Evolutionary conservation across 2,888 invertebrate genomes (phyloP).

Genomic region (Agriopis marginaria): DNA sequence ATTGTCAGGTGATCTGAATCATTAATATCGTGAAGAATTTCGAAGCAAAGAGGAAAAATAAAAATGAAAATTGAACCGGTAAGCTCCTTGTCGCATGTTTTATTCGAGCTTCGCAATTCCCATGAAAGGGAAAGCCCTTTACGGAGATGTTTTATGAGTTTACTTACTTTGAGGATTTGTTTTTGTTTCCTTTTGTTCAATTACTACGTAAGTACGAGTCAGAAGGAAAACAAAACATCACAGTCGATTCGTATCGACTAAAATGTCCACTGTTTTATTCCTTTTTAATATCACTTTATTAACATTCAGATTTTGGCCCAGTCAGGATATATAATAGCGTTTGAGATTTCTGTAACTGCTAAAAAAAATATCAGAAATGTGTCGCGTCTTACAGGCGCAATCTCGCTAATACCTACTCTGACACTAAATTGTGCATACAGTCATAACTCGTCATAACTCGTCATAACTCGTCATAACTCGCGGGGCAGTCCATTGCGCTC

Average conservation of each 20-base stretch:
- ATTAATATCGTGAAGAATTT: conserved; percentile 62
- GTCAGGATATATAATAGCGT: too few relatives aligned
- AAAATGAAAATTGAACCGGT: conserved; percentile 47
- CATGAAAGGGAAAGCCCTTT: conserved; percentile 44
- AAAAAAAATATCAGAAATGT: too few relatives aligned
- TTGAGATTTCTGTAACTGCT: too few relatives aligned
- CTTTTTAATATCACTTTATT: too few relatives aligned
- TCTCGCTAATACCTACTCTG: too few relatives aligned
- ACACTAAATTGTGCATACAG: too few relatives aligned
- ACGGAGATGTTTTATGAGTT: conserved; percentile 34
- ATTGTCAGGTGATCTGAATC: conserved; percentile 64
- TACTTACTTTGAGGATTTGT: conserved; percentile 38
- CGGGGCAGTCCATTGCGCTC: too few relatives aligned
- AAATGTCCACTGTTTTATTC: too few relatives aligned
- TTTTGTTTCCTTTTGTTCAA: conserved; percentile 30
- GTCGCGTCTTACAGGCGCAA: too few relatives aligned
- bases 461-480: too few relatives aligned
- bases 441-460: too few relatives aligned
- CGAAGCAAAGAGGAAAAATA: conserved; percentile 53
- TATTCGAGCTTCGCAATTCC: conserved; percentile 42
- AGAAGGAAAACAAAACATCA: conserved; percentile 3
- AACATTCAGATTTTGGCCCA: too few relatives aligned
- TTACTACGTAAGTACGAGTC: conserved; percentile 7
- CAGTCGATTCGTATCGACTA: neutral
- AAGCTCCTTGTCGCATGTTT: conserved; percentile 47